Base-by-base conservation (phyloP, 2,888 invertebrate genomes). In the Pristionchus fissidentatus region DNA sequence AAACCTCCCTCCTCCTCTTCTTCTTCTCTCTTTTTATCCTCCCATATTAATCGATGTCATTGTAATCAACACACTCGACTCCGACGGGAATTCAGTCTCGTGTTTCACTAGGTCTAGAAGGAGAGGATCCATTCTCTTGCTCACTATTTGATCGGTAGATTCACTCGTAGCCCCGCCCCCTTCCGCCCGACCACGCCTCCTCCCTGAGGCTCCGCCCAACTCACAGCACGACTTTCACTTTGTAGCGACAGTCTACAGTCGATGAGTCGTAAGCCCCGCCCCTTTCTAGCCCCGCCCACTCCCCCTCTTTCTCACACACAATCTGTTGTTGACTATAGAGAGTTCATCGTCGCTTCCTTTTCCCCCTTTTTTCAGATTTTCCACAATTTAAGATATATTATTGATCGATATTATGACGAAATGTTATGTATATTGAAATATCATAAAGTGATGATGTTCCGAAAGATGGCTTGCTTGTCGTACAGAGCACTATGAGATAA, bases 391-490 rank as follows among this genome's bases (percentile, higher is more conserved):
- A 49, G 49, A 49, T 55, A 78, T 78, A 55, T 78, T 57, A 80
- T 80, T 62, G 57, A 60, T 46, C 43, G 43, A 49, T 29, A 29
- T 43, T 80, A 32, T 60, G 60, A 41, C 29, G 43, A 75, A 26
- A 80, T 80, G 62, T 80, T 80, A 57, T 80, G 43, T 80, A 78
- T 52, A 80, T 60, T 80, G 78, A 52, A 78, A 78, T 78, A 78
- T 78, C 78, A 78, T 78, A 78, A 78, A 78, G 78, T 78, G 78
- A 78, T 78, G 75, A 75, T 75, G 75, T 75, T 75, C 75, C n/a
- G 19, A 43, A 43, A 41, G 43, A 73, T 32, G 62, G 13, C 5
- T 29, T 75, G 46, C 8, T 66, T 38, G 22, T 32, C 15, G 38
- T 38, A 66, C 66, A 66, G 38, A 66, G 38, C 41, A 66, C 7